These are phyloP conservation scores for Mesocricetus auratus DNA, from an alignment of 2,113 vertebrate genomes.

Conservation along the genomic window DNA sequence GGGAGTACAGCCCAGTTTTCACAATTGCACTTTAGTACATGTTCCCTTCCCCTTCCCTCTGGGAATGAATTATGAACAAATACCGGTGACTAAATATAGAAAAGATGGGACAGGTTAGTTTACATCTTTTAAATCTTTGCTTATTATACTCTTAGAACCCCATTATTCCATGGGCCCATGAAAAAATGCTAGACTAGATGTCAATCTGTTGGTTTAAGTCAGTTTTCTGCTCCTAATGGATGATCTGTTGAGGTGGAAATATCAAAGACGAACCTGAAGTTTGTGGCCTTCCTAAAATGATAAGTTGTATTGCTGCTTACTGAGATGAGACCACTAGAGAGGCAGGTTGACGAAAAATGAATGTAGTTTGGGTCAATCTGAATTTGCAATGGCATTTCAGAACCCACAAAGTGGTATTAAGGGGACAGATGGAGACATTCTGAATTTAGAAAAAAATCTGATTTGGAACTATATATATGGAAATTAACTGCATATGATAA, in stretches of 20 bases:
- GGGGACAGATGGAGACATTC: not conserved
- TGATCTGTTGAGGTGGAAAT: not conserved
- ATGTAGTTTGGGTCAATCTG: not conserved
- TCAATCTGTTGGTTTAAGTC: not conserved
- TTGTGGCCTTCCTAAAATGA: not conserved
- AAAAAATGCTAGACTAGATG: not conserved
- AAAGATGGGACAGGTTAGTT: not conserved
- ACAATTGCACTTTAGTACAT: slow-evolving; percentile 24
- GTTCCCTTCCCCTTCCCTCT: not conserved
- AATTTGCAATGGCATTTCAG: not conserved
- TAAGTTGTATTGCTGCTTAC: not conserved
- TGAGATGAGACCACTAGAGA: not conserved
- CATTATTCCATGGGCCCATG: not conserved
- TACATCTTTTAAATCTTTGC: not conserved
- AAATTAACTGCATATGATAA: not conserved
- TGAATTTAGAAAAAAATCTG: not conserved
- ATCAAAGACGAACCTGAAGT: not conserved
- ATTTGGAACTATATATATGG: not conserved
- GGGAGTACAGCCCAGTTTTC: slow-evolving; percentile 52
- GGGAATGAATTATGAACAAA: slow-evolving; percentile 47
- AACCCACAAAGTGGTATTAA: not conserved
- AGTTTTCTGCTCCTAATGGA: slow-evolving; percentile 1
- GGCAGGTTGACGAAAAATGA: not conserved
- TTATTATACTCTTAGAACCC: not conserved
- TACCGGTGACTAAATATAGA: slow-evolving; percentile 28